Conservation (phyloP, 2,888 invertebrate genomes). For the Galeopsomyia nigrocyanea region DNA sequence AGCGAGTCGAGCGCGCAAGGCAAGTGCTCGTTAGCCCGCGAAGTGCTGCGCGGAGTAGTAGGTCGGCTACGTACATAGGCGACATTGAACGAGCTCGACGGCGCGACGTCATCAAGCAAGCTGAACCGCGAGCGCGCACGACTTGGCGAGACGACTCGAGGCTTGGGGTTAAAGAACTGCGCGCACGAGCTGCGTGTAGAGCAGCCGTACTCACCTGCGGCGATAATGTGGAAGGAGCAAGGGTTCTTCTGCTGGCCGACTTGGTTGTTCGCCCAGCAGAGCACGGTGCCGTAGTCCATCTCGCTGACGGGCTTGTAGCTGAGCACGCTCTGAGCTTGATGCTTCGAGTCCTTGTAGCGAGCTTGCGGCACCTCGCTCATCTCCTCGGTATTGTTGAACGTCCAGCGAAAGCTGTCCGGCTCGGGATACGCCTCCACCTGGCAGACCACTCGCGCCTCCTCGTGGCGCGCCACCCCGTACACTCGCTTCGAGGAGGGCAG, state of each 20-base stretch:
- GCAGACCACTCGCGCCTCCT: conserved; percentile 84
- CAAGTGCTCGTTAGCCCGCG: conserved; percentile 13
- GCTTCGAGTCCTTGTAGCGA: conserved; percentile 75
- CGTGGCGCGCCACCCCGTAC: conserved; percentile 87
- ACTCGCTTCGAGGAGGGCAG: conserved; percentile 80
- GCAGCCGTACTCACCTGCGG: conserved; percentile 70
- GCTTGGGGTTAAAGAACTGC: too few species aligned
- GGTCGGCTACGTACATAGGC: not conserved
- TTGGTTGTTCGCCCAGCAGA: conserved; percentile 81
- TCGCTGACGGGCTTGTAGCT: conserved; percentile 83
- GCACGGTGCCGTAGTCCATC: conserved; percentile 81
- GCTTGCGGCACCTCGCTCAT: conserved; percentile 81
- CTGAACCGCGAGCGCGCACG: too few species aligned
- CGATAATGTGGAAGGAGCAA: conserved; percentile 81
- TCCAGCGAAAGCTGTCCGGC: conserved; percentile 88
- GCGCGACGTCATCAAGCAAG: not conserved
- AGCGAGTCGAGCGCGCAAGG: not conserved
- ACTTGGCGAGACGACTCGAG: too few species aligned
- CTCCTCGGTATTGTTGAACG: conserved; percentile 90
- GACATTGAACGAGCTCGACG: not conserved
- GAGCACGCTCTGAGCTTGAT: conserved; percentile 74
- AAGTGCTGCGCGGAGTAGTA: too few species aligned
- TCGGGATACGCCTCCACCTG: conserved; percentile 89
- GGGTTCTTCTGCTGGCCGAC: conserved; percentile 82
- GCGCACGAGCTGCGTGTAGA: too few species aligned